Evolutionary conservation across 2,113 vertebrate species (phyloP), one percentile per base, ranked within the genome.

Genomic region (Hemiscyllium ocellatum): DNA sequence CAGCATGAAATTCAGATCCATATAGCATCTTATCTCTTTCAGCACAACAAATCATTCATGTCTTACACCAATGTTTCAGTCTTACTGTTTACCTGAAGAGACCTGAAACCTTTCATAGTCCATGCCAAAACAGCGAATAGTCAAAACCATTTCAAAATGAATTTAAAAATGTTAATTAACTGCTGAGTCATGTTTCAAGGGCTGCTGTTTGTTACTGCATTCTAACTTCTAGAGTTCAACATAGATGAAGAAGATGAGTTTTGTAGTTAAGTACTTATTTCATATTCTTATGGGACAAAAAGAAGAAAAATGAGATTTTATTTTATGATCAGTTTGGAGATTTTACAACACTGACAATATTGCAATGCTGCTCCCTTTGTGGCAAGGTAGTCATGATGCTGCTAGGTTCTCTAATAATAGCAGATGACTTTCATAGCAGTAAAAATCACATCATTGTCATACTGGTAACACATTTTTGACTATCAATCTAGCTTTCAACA

Each of bases 401-500:
- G 65, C 12, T n/a, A 94, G 19, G 66, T 42, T 13, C 33, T 94
- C 47, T 69, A n/a, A 70, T 70, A 26, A 69, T 90, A 61, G 15
- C 66, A 47, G 5, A 42, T 69, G 33, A 26, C 65, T 24, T 94
- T 42, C 24, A 68, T 26, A 69, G 37, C 33, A 70, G 66, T 70
- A 94, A 42, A 68, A 68, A 68, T 66, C n/a, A 68, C n/a, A 20
- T 94, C 61, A 94, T 42, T 42, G n/a, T 68, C 4, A 68, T 33
- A 37, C 42, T 8, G 47, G 22, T 20, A 47, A 37, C 42, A 94
- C 66, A 47, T 70, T 94, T 94, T 90, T 61, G 24, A 90, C 52
- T 61, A 90, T 52, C 29, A 61, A 89, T 33, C 29, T 69, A 12
- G 8, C 65, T 94, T 70, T 10, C 96, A 96, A 96, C 96, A 96